Conservation (phyloP, 2,888 invertebrate species). For the Leucophenga montana region DNA sequence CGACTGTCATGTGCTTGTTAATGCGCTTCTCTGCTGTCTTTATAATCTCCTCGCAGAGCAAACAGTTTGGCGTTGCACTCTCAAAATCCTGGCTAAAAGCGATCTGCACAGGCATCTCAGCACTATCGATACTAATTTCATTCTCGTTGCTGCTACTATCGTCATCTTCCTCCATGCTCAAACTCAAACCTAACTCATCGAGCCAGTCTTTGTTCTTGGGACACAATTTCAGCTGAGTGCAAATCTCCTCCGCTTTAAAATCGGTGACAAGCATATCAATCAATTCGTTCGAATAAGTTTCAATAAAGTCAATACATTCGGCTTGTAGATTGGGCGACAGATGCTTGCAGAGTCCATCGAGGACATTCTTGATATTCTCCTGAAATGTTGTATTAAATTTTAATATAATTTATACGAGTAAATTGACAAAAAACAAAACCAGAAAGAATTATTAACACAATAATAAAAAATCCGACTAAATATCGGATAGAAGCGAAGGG, state of each 20-base stretch:
- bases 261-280: slow-evolving; percentile 86
- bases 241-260: slow-evolving; percentile 83
- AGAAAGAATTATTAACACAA: too few species aligned
- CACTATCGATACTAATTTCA: slow-evolving; percentile 45
- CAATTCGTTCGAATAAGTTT: slow-evolving; percentile 83
- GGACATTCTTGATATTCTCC: slow-evolving; percentile 80
- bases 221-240: slow-evolving; percentile 84
- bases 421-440: slow-evolving; percentile 9
- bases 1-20: slow-evolving; percentile 63
- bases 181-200: slow-evolving; percentile 57
- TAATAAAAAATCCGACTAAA: too few species aligned
- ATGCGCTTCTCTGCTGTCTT: slow-evolving; percentile 67
- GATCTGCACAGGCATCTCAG: slow-evolving; percentile 65
- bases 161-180: slow-evolving; percentile 47
- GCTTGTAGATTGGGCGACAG: slow-evolving; percentile 78
- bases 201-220: slow-evolving; percentile 74
- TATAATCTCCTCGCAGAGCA: slow-evolving; percentile 68
- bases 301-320: slow-evolving; percentile 85
- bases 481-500: too few species aligned
- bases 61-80: slow-evolving; percentile 60
- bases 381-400: slow-evolving; percentile 67
- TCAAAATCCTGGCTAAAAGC: slow-evolving; percentile 53
- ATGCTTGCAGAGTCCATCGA: slow-evolving; percentile 81
- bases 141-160: slow-evolving; percentile 48
- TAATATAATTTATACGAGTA: background rate